Evolutionary conservation across 2,888 invertebrate species (phyloP).

Genomic region (Melieria crassipennis): DNA sequence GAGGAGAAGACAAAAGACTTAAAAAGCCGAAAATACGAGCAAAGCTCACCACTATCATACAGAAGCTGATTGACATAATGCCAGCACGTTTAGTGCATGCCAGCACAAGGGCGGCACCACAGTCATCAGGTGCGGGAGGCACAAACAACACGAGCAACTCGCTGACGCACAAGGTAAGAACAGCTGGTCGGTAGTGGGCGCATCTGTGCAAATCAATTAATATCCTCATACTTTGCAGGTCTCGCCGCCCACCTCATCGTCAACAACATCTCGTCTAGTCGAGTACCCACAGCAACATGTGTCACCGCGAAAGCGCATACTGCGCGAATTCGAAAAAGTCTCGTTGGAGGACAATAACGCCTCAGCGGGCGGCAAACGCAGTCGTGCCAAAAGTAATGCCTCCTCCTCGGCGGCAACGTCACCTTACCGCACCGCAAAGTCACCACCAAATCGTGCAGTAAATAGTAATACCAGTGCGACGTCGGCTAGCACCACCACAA

Average conservation of each 20-base stretch:
- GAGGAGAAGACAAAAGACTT: slow-evolving; percentile 57
- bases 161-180: slow-evolving; percentile 49
- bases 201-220: not conserved
- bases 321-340: slow-evolving; percentile 83
- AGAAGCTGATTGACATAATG: slow-evolving; percentile 63
- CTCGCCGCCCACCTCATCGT: slow-evolving; percentile 56
- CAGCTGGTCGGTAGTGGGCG: not conserved
- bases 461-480: slow-evolving; percentile 1
- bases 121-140: slow-evolving; percentile 47
- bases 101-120: slow-evolving; percentile 41
- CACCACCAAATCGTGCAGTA: slow-evolving; percentile 31
- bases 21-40: slow-evolving; percentile 60
- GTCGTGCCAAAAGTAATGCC: slow-evolving; percentile 65
- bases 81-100: slow-evolving; percentile 56
- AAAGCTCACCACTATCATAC: slow-evolving; percentile 63
- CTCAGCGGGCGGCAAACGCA: slow-evolving; percentile 67
- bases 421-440: slow-evolving; percentile 62
- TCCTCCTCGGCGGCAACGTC: slow-evolving; percentile 46
- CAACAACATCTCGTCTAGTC: slow-evolving; percentile 60
- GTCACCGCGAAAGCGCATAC: slow-evolving; percentile 83
- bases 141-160: slow-evolving; percentile 50
- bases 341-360: slow-evolving; percentile 69
- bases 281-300: slow-evolving; percentile 68
- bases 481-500: slow-evolving; percentile 18
- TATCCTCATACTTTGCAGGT: slow-evolving; percentile 42